Evolutionary conservation across 2,113 vertebrate species (phyloP).

Genomic region (Oreotragus oreotragus): DNA sequence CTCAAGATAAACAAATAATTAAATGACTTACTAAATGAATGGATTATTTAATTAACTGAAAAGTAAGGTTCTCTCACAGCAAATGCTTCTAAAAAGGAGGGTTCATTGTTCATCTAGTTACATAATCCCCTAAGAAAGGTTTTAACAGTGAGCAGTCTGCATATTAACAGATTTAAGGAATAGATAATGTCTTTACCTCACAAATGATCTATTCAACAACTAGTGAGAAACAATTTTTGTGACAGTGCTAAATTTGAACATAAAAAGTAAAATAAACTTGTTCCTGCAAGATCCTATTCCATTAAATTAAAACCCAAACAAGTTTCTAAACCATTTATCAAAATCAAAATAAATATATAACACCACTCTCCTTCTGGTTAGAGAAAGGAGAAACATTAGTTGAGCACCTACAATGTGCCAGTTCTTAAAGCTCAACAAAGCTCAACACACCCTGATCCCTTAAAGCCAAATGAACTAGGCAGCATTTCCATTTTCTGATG

Average conservation of each 20-base stretch:
- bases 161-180: slow-evolving; percentile 7
- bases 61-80: not conserved
- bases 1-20: slow-evolving; percentile 7
- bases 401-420: not conserved
- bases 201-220: slow-evolving; percentile 18
- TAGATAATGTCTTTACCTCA: not conserved
- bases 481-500: not conserved
- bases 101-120: not conserved
- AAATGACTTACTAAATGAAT: not conserved
- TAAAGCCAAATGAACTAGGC: not conserved
- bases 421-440: not conserved
- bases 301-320: slow-evolving; percentile 6
- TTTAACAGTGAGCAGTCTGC: not conserved
- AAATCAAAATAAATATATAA: slow-evolving; percentile 6
- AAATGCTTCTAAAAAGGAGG: slow-evolving; percentile 18
- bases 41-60: slow-evolving; percentile 17
- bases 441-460: not conserved
- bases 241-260: slow-evolving; percentile 4
- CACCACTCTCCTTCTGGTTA: not conserved
- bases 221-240: slow-evolving; percentile 15
- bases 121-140: not conserved
- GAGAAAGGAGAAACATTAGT: not conserved
- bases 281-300: not conserved
- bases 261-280: slow-evolving; percentile 35
- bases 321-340: slow-evolving; percentile 21